These are phyloP conservation scores for Ia io DNA, from an alignment of 2,113 vertebrate species.

Conservation along the genomic window DNA sequence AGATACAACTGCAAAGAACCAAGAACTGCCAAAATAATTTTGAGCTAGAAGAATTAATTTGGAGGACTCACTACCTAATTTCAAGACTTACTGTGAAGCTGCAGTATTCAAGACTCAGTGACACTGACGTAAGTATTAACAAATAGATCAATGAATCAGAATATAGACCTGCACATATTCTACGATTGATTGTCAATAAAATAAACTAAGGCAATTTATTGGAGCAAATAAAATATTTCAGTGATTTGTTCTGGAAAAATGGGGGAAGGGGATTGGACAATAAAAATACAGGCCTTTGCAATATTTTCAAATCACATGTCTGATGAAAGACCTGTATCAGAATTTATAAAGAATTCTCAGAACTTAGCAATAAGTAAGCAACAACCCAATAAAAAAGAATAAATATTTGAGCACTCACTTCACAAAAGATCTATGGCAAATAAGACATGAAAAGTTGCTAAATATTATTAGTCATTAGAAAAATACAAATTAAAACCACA, in stretches of 20 bases:
- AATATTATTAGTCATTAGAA: too few relatives aligned
- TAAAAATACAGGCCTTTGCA: too few relatives aligned
- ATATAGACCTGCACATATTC: neutral
- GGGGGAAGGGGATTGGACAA: neutral
- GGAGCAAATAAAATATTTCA: neutral
- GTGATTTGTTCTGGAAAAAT: neutral
- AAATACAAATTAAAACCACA: too few relatives aligned
- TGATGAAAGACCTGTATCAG: too few relatives aligned
- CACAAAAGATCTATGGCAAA: too few relatives aligned
- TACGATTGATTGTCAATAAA: neutral
- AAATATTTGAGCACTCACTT: too few relatives aligned
- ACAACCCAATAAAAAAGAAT: too few relatives aligned
- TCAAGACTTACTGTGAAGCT: neutral
- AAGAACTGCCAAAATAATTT: neutral
- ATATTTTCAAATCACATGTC: too few relatives aligned
- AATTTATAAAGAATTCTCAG: too few relatives aligned
- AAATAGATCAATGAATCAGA: neutral
- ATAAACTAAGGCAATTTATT: neutral
- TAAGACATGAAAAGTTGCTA: too few relatives aligned
- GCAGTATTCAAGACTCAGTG: neutral
- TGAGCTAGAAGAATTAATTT: neutral
- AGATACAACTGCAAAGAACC: neutral
- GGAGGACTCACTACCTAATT: neutral
- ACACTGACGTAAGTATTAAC: neutral
- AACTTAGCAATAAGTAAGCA: too few relatives aligned